phyloP scores from a whole-genome alignment of 2,113 vertebrate genomes.

The Butastur rufipennis region DNA sequence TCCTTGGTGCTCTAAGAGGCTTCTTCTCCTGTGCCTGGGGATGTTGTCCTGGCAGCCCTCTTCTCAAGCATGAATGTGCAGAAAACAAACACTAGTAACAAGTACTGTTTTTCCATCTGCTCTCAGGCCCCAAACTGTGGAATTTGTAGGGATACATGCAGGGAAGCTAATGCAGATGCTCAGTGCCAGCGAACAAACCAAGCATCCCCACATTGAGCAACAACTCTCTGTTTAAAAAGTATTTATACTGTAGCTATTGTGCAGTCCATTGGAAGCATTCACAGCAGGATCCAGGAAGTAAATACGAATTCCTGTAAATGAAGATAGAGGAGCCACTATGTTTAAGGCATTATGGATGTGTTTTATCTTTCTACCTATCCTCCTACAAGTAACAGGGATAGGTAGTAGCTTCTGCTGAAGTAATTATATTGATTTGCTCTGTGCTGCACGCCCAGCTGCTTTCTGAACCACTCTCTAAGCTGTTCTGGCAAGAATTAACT shows the following conservation, averaged over 20 bases:
- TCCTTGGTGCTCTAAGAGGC: neutral
- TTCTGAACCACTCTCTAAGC: neutral
- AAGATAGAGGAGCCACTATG: neutral
- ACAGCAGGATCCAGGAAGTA: conserved; percentile 36
- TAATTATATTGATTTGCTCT: conserved; percentile 8
- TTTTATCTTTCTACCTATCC: neutral
- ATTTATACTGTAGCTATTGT: neutral
- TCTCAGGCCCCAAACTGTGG: neutral
- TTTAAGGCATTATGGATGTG: neutral
- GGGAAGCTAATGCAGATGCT: neutral
- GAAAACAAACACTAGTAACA: neutral
- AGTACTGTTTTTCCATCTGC: neutral
- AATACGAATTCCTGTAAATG: conserved; percentile 66
- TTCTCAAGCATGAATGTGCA: neutral
- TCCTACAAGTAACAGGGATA: neutral
- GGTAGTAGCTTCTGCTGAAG: neutral
- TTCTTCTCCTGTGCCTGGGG: neutral
- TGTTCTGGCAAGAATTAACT: neutral
- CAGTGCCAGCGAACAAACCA: neutral
- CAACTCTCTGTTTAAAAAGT: neutral
- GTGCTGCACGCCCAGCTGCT: neutral
- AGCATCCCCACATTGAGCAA: neutral
- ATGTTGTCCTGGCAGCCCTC: neutral
- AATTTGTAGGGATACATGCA: neutral
- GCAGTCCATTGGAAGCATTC: neutral